phyloP scores from a whole-genome alignment of 2,888 invertebrate species.

The Andrena flavipes region DNA sequence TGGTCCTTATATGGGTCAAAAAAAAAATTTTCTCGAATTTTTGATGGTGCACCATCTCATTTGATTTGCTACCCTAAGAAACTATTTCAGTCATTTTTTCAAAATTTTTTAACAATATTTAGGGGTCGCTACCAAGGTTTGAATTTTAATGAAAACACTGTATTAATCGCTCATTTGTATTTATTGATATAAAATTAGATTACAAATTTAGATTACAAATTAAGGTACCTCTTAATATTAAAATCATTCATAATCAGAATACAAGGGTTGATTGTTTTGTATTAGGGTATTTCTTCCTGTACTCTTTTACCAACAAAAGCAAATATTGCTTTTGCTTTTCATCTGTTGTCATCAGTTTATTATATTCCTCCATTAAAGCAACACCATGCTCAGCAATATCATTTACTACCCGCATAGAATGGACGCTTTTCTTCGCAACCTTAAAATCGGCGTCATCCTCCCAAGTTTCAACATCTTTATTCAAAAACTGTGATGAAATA shows the following conservation, averaged over 20 bases:
- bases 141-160: conserved; percentile 6
- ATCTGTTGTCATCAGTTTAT: conserved; percentile 9
- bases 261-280: neutral
- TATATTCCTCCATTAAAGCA: conserved; percentile 16
- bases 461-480: conserved; percentile 3
- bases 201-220: conserved; percentile 1
- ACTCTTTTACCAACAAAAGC: neutral
- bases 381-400: conserved; percentile 2
- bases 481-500: conserved; percentile 10
- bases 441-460: neutral
- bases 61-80: conserved; percentile 2
- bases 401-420: conserved; percentile 8
- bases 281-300: conserved; percentile 2
- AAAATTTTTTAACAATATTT: conserved; percentile 5
- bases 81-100: neutral
- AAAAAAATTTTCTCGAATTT: neutral
- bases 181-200: neutral
- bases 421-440: neutral
- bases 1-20: neutral
- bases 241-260: neutral
- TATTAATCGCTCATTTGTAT: conserved; percentile 3
- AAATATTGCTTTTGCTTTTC: conserved; percentile 14
- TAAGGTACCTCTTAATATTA: neutral
- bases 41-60: neutral
- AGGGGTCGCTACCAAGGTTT: conserved; percentile 3